These are phyloP conservation scores for Cacoxenus indagator DNA, from an alignment of 2,888 invertebrate genomes.

Conservation along the genomic window DNA sequence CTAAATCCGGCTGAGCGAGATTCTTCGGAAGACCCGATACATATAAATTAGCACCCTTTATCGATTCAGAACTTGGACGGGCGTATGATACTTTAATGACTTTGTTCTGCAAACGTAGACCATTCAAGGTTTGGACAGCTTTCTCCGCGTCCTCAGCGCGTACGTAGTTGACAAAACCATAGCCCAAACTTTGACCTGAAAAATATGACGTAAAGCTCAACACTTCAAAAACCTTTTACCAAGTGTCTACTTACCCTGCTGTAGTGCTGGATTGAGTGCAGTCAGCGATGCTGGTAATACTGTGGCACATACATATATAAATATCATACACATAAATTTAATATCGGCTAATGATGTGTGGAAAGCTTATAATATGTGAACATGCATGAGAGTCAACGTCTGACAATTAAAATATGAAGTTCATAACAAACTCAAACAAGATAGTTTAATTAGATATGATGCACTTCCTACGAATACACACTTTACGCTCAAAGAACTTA, in stretches of 20 bases:
- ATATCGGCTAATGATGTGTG: too few relatives aligned
- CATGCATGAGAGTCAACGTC: too few relatives aligned
- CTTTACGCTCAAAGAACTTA: not conserved
- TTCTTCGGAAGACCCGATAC: constrained; percentile 97
- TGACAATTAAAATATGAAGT: too few relatives aligned
- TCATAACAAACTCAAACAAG: too few relatives aligned
- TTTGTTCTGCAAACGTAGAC: constrained; percentile 98
- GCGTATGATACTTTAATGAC: constrained; percentile 99
- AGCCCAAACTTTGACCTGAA: constrained; percentile 96
- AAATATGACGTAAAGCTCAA: constrained; percentile 1
- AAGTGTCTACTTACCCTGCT: constrained; percentile 60
- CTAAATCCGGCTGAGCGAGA: constrained; percentile 95
- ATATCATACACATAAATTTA: not conserved
- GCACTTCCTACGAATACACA: not conserved
- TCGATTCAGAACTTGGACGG: constrained; percentile 96
- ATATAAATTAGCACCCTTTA: constrained; percentile 98
- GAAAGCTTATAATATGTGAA: too few relatives aligned
- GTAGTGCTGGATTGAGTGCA: constrained; percentile 69
- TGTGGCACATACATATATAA: constrained; percentile 39
- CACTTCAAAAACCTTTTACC: too few relatives aligned
- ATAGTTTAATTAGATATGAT: not conserved
- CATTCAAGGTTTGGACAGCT: constrained; percentile 98
- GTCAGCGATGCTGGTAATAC: constrained; percentile 70
- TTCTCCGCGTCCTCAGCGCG: constrained; percentile 98
- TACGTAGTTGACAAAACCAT: constrained; percentile 99